Base-by-base conservation (phyloP, 2,113 vertebrate genomes). In the Leptobrachium ailaonicum region DNA sequence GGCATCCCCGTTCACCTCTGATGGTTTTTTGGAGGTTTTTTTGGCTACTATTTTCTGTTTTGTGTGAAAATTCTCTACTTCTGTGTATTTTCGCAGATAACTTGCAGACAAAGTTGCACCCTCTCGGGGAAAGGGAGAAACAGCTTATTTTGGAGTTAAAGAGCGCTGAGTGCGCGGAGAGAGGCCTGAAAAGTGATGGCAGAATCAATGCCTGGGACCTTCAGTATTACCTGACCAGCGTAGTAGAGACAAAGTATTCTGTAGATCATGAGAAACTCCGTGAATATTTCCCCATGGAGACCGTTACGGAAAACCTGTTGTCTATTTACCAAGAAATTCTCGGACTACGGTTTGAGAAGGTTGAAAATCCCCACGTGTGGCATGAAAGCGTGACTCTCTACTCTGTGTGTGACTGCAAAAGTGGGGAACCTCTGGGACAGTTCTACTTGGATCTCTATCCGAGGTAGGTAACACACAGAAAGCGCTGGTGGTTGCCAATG, bases 361-460 rank as follows among this genome's bases (percentile, higher is more conserved):
- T 95, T 74, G 71, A 89, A 7, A 75, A 87, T 32, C 88, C 96
- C 69, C 90, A 93, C 0, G 94, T 95, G 76, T 99, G 97, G 97
- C 94, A 98, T 0, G 85, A 95, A 64, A 89, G 90, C 0, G 93
- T 98, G 63, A 93, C 87, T 47, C 94, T 98, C 41, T 96, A 95
- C 82, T 89, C 91, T 0, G 95, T 93, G 9, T 90, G 85, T 32
- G 96, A 98, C 85, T 84, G 86, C 13, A 88, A 89, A 58, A 94
- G 94, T 0, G 93, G 90, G 80, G 94, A 97, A 84, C 88, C 92
- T 54, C 83, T 98, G 53, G 96, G 96, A 1, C 95, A 95, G 84
- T 99, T 98, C 89, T 99, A 98, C 88, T 83, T 99, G 87, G 96
- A 99, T 87, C 86, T 98, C 44, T 95, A 97, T 79, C 95, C 96